These are phyloP conservation scores for Tribolium madens DNA, from an alignment of 1,140 invertebrate species.

Conservation along the genomic window DNA sequence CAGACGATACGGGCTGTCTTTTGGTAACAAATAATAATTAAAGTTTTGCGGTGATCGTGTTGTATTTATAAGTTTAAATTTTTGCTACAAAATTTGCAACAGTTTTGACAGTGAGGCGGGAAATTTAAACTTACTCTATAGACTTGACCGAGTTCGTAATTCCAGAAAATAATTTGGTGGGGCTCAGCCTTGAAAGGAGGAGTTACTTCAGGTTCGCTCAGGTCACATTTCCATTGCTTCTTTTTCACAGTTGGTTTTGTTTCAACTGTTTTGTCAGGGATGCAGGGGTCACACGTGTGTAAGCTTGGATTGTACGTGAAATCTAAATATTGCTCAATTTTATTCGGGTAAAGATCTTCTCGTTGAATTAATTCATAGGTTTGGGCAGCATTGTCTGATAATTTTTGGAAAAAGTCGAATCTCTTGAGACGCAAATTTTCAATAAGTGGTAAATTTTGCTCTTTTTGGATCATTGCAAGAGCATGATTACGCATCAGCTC, in stretches of 20 bases:
- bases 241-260: background rate
- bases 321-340: constrained; percentile 35
- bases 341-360: constrained; percentile 6
- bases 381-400: background rate
- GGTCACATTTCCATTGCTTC: background rate
- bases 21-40: constrained; percentile 47
- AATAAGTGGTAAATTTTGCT: background rate
- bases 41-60: constrained; percentile 57
- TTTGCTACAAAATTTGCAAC: constrained; percentile 55
- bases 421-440: constrained; percentile 11
- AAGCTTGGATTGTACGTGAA: constrained; percentile 6
- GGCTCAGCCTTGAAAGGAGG: constrained; percentile 55
- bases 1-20: constrained; percentile 54
- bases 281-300: constrained; percentile 4
- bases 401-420: constrained; percentile 11
- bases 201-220: background rate
- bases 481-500: constrained; percentile 39
- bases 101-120: background rate
- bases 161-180: constrained; percentile 58
- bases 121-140: constrained; percentile 54
- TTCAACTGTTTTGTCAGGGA: background rate
- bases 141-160: constrained; percentile 56
- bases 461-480: constrained; percentile 16
- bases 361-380: constrained; percentile 19
- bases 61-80: constrained; percentile 59